Base-by-base conservation (phyloP, 1,140 invertebrate species). In the Musca domestica region DNA sequence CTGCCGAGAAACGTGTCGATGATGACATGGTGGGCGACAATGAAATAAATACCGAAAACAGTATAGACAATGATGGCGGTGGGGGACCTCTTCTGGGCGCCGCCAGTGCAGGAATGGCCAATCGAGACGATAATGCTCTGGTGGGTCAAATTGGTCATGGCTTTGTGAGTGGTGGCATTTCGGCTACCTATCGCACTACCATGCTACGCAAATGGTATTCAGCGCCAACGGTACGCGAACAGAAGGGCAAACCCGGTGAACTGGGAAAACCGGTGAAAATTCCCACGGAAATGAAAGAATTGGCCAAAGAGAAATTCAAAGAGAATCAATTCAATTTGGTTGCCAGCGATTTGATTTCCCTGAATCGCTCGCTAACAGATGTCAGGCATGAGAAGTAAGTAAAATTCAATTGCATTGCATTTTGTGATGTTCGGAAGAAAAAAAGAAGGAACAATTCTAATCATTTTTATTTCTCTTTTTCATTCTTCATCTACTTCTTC, bases 261-360 rank as follows among this genome's bases (percentile, higher is more conserved):
- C 86, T 92, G 86, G 96, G 93, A 47, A 91, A 91, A 78, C 88
- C 94, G 27, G 96, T 98, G 5, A 88, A 90, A 70, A 92, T 98
- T 74, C 90, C 94, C 25, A 83, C 90, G 3, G 90, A 94, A 20
- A 88, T 92, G 79, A 92, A 98, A 75, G 89, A 88, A 54, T 82
- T 94, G 30, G 94, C 96, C 86, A 92, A 96, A 84, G 94, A 98
- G 74, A 95, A 95, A 79, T 98, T 98, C 83, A 96, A 97, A 82
- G 87, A 96, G 71, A 98, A 99, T 85, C 96, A 99, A 84, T 99
- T 99, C 84, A 99, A 99, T 85, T 85, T 99, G 70, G 83, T 98
- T 80, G 97, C 96, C 54, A 98, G 95, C 83, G 96, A 99, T 84
- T 92, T 95, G 88, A 98, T 99, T 73, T 95, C 96, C 41, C 82